A percentile compares a stretch with the other conserved stretches of the same genome.
Conservation (phyloP, 2,113 vertebrate species). For the Poeciliopsis retropinna region DNA sequence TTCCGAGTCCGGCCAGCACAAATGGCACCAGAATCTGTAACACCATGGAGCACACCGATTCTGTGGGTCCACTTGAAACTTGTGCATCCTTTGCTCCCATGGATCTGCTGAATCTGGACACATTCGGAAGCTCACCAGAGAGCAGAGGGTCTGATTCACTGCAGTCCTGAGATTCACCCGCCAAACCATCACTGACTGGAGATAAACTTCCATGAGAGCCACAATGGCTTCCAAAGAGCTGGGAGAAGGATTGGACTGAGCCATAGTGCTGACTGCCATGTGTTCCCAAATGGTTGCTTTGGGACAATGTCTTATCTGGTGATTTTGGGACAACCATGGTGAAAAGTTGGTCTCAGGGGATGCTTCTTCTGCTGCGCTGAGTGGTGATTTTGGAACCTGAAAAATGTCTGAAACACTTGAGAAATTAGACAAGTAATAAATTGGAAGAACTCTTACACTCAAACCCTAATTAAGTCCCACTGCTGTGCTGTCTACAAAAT, state of each 20-base stretch:
- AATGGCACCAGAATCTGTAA: conserved; percentile 86
- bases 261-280: conserved; percentile 3
- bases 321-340: conserved; percentile 51
- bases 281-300: conserved; percentile 12
- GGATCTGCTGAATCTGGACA: conserved; percentile 17
- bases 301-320: conserved; percentile 15
- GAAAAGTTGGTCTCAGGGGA: conserved; percentile 2
- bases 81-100: conserved; percentile 6
- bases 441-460: no score
- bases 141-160: conserved; percentile 73
- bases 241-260: conserved; percentile 3
- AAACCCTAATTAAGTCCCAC: not conserved
- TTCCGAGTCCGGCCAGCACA: conserved; percentile 86
- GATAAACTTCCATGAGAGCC: conserved; percentile 17
- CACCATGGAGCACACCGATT: conserved; percentile 74
- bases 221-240: conserved; percentile 4
- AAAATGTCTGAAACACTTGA: not conserved
- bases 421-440: not conserved
- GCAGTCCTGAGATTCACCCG: conserved; percentile 32
- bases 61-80: conserved; percentile 29
- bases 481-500: not conserved
- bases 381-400: not conserved
- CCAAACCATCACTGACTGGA: conserved; percentile 3
- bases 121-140: conserved; percentile 38
- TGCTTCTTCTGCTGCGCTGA: conserved; percentile 11